phyloP scores from a whole-genome alignment of 2,113 vertebrate species.

The Anguilla rostrata region DNA sequence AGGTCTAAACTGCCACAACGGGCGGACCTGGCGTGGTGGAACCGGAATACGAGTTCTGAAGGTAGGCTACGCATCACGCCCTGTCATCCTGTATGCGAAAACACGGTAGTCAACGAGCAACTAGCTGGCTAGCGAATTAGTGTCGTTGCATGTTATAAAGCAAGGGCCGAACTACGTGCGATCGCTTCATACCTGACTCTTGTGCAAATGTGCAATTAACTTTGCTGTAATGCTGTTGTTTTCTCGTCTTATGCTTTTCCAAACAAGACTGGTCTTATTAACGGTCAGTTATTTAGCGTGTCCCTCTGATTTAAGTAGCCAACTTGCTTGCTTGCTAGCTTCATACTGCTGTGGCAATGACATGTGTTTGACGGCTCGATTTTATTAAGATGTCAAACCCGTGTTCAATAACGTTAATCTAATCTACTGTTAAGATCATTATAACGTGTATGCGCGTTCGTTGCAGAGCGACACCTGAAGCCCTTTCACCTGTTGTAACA shows the following conservation, averaged over 20 bases:
- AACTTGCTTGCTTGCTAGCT: background rate
- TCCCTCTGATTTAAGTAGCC: background rate
- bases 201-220: background rate
- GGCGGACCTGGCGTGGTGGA: slow-evolving; percentile 55
- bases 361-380: background rate
- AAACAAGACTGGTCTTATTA: background rate
- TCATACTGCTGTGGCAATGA: background rate
- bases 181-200: slow-evolving; percentile 36
- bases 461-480: background rate
- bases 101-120: background rate
- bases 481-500: background rate
- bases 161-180: slow-evolving; percentile 50
- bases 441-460: background rate
- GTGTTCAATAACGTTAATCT: background rate
- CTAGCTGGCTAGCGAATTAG: background rate
- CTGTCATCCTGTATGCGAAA: slow-evolving; percentile 23
- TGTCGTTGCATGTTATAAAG: slow-evolving; percentile 15
- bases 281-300: background rate
- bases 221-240: background rate
- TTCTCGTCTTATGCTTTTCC: background rate
- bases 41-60: slow-evolving; percentile 76
- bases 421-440: background rate
- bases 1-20: slow-evolving; percentile 60
- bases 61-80: slow-evolving; percentile 54
- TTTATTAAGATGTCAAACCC: background rate